Percentiles rank a stretch among this genome's conserved stretches.
Conservation (phyloP, 2,113 vertebrate genomes). For the Amazona guildingii region DNA sequence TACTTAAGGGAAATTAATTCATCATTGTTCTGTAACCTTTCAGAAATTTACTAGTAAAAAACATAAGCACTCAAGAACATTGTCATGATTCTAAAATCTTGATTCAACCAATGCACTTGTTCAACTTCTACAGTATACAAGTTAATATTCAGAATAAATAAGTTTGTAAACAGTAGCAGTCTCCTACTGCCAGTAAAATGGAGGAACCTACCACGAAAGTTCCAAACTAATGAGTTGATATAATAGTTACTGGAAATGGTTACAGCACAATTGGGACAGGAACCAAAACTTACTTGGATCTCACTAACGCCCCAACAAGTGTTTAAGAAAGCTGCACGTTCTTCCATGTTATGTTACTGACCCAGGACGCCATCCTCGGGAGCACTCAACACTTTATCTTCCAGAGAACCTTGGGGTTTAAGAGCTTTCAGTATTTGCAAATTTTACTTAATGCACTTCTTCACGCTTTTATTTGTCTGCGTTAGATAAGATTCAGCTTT, state of each 20-base stretch:
- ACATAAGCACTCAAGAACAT: neutral
- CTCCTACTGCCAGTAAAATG: neutral
- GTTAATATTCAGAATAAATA: neutral
- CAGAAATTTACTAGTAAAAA: neutral
- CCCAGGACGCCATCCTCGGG: neutral
- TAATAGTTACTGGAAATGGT: neutral
- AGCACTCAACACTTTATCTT: neutral
- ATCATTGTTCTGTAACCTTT: neutral
- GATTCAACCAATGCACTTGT: neutral
- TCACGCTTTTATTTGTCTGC: neutral
- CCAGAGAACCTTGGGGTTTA: neutral
- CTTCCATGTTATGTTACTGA: neutral
- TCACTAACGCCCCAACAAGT: neutral
- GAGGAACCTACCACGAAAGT: neutral
- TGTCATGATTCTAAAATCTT: neutral
- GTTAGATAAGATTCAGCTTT: neutral
- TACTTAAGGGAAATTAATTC: neutral
- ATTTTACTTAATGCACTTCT: neutral
- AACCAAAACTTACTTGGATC: neutral
- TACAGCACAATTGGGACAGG: neutral
- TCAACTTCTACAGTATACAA: neutral
- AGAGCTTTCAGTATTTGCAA: neutral
- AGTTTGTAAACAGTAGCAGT: neutral
- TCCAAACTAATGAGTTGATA: neutral
- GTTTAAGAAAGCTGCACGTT: neutral